Conservation (phyloP, 2,888 invertebrate species). For the Meteorus cinctellus region DNA sequence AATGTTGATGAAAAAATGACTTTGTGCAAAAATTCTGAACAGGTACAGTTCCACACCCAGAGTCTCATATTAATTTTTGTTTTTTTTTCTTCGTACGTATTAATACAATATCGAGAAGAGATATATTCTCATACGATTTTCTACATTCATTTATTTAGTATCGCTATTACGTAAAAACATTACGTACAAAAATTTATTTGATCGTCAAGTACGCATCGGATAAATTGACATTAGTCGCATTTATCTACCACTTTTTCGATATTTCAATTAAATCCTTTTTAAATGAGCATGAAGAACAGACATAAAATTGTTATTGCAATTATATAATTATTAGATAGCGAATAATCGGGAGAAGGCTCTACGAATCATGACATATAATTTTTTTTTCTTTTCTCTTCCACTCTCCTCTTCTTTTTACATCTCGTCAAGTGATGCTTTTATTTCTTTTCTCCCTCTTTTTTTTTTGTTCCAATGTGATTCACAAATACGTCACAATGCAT, state of each 20-base stretch:
- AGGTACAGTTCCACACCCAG: slow-evolving; percentile 43
- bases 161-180: slow-evolving; percentile 25
- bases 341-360: slow-evolving; percentile 16
- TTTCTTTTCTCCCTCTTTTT: not conserved
- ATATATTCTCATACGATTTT: slow-evolving; percentile 1
- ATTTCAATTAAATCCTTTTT: slow-evolving; percentile 10
- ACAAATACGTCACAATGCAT: not conserved
- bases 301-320: slow-evolving; percentile 27
- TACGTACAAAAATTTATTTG: slow-evolving; percentile 41
- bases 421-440: not conserved
- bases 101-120: slow-evolving; percentile 40
- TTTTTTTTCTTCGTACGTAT: slow-evolving; percentile 18
- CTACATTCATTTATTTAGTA: slow-evolving; percentile 20
- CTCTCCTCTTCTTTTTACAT: not conserved
- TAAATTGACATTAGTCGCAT: slow-evolving; percentile 44
- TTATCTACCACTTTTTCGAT: slow-evolving; percentile 28
- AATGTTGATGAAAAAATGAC: slow-evolving; percentile 24
- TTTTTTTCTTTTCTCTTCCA: not conserved
- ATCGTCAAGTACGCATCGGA: slow-evolving; percentile 46
- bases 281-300: slow-evolving; percentile 9
- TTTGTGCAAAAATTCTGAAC: slow-evolving; percentile 41
- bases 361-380: not conserved
- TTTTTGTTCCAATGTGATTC: not conserved
- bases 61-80: slow-evolving; percentile 27
- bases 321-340: slow-evolving; percentile 30